Evolutionary conservation across 1,140 invertebrate species (phyloP).

Genomic region (Lepidurus couesii): DNA sequence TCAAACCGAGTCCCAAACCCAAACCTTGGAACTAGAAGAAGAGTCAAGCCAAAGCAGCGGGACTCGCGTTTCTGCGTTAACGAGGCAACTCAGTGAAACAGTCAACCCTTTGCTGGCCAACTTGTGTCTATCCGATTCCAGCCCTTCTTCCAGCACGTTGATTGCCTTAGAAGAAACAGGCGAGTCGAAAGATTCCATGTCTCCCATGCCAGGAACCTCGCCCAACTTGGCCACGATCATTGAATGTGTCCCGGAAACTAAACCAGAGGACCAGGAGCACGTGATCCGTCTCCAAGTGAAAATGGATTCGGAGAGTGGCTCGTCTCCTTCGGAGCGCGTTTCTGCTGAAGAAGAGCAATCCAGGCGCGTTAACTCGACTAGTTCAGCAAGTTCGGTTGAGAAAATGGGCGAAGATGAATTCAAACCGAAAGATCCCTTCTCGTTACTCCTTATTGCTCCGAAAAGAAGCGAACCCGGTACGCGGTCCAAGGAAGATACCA

Average conservation of each 20-base stretch:
- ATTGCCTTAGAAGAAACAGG: not conserved
- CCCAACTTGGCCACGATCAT: not conserved
- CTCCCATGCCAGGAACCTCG: not conserved
- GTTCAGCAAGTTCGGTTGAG: not conserved
- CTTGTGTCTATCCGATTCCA: not conserved
- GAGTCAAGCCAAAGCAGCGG: not conserved
- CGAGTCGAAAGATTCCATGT: not conserved
- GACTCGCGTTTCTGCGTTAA: not conserved
- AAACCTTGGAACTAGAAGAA: too few species aligned
- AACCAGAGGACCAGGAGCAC: not conserved
- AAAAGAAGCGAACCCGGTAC: not conserved
- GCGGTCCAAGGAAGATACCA: not conserved
- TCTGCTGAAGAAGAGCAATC: too few species aligned
- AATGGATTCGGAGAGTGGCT: not conserved
- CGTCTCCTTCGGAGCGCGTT: not conserved
- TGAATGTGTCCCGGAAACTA: not conserved
- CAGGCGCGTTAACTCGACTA: not conserved
- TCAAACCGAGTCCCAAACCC: not conserved
- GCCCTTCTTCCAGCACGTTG: not conserved
- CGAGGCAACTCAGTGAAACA: not conserved
- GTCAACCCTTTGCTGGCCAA: not conserved
- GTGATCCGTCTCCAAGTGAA: slow-evolving; percentile 27
- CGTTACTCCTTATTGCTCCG: not conserved
- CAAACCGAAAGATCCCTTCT: not conserved
- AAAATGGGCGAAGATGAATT: not conserved